Evolutionary conservation across 2,113 vertebrate genomes (phyloP).

Genomic region (Perca fluviatilis): DNA sequence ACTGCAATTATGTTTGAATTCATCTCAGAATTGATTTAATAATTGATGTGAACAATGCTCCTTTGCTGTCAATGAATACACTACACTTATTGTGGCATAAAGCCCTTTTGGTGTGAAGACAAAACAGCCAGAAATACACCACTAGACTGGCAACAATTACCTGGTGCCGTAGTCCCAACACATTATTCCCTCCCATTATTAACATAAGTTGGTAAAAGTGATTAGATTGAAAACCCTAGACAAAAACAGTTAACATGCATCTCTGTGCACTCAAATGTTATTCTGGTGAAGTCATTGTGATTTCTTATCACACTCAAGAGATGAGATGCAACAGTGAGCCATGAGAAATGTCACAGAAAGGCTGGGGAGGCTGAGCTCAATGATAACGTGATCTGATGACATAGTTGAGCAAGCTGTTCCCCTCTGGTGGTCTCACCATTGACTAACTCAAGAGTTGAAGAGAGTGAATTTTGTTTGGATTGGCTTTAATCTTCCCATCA

Average conservation of each 20-base stretch:
- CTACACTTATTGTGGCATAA: conserved; percentile 7
- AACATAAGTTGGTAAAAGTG: conserved; percentile 53
- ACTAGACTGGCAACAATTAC: conserved; percentile 49
- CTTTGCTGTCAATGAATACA: conserved; percentile 22
- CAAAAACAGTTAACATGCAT: background rate
- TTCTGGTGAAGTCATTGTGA: conserved; percentile 41
- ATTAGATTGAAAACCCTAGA: background rate
- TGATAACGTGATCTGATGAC: conserved; percentile 77
- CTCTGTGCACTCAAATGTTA: conserved; percentile 29
- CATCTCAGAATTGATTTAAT: background rate
- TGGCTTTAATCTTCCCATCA: conserved; percentile 78
- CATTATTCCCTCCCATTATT: conserved; percentile 66
- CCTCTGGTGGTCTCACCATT: conserved; percentile 76
- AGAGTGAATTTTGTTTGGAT: conserved; percentile 71
- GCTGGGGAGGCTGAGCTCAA: conserved; percentile 59
- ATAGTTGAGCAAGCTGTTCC: conserved; percentile 61
- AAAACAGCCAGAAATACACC: conserved; percentile 45
- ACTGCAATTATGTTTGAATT: background rate
- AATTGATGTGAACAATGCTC: conserved; percentile 30
- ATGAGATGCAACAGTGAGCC: conserved; percentile 44
- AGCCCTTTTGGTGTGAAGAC: conserved; percentile 38
- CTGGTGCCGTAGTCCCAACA: conserved; percentile 18
- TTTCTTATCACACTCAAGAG: conserved; percentile 48
- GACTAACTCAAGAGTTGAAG: conserved; percentile 50
- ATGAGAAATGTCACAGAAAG: conserved; percentile 60